Percentiles rank a stretch among this genome's conserved stretches.
These are phyloP conservation scores for Prorops nasuta DNA, from an alignment of 1,140 invertebrate genomes.

Conservation along the genomic window DNA sequence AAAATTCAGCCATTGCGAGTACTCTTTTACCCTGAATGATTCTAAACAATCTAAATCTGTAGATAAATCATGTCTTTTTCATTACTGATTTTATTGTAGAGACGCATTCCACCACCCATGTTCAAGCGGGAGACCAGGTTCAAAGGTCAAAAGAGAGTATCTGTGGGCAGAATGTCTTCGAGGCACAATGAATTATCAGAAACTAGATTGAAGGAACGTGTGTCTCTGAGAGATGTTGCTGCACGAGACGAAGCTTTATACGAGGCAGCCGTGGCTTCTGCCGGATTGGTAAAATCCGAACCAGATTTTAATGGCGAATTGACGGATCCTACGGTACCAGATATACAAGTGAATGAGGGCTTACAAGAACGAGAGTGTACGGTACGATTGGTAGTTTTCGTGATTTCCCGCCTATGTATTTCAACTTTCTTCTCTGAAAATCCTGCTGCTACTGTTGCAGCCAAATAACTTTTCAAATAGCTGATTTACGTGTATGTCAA, in stretches of 20 bases:
- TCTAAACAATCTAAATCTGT: no score
- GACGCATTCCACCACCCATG: slow-evolving; percentile 38
- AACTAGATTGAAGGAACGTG: slow-evolving; percentile 20
- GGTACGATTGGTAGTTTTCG: not conserved
- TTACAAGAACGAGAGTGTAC: slow-evolving; percentile 33
- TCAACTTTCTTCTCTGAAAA: no score
- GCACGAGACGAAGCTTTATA: slow-evolving; percentile 11
- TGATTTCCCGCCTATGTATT: no score
- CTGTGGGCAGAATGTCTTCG: slow-evolving; percentile 43
- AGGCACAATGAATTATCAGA: slow-evolving; percentile 31
- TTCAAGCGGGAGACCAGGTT: slow-evolving; percentile 50
- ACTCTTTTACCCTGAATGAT: no score
- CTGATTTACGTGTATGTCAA: no score
- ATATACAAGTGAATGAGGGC: slow-evolving; percentile 43
- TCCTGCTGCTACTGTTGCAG: no score
- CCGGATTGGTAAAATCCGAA: slow-evolving; percentile 31
- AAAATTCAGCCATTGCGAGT: no score
- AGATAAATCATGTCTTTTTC: no score
- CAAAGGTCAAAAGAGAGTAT: slow-evolving; percentile 58
- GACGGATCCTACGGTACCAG: slow-evolving; percentile 38
- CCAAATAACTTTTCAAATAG: no score
- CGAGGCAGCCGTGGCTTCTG: slow-evolving; percentile 18
- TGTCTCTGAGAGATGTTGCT: slow-evolving; percentile 9
- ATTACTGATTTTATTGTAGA: slow-evolving; percentile 39
- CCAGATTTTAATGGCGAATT: slow-evolving; percentile 29